phyloP scores from a whole-genome alignment of 1,140 invertebrate species.

The Saccostrea glomerata region DNA sequence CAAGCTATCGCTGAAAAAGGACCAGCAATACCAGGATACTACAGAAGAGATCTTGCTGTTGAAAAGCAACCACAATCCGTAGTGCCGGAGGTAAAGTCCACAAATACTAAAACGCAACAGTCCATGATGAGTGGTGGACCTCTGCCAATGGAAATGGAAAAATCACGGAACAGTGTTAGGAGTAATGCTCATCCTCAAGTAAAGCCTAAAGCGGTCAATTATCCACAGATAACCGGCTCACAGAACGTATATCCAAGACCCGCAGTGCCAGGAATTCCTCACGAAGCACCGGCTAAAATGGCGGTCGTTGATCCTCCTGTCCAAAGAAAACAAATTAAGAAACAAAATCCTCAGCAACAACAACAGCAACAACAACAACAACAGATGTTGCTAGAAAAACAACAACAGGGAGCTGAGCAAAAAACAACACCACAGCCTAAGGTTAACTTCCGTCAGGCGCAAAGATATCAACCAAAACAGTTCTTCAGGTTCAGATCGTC shows the following conservation, averaged over 20 bases:
- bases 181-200: not conserved
- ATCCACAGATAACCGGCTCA: not conserved
- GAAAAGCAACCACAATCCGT: slow-evolving; percentile 5
- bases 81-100: not conserved
- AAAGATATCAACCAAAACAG: not conserved
- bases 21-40: not conserved
- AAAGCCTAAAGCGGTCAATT: not conserved
- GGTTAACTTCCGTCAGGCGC: not conserved
- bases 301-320: not conserved
- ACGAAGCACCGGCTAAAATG: not conserved
- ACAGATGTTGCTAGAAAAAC: not conserved
- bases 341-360: not conserved
- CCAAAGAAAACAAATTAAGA: not conserved
- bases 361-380: not conserved
- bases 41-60: not conserved
- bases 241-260: not conserved
- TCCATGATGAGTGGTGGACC: not conserved
- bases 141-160: not conserved
- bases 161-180: not conserved
- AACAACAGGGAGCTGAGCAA: not conserved
- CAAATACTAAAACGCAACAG: not conserved
- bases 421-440: not conserved
- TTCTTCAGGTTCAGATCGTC: not conserved
- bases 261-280: too few species aligned
- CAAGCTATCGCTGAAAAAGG: not conserved